Evolutionary conservation across 1,140 invertebrate species (phyloP), one percentile per base, ranked within the genome.

Genomic region (Anastrepha ludens): DNA sequence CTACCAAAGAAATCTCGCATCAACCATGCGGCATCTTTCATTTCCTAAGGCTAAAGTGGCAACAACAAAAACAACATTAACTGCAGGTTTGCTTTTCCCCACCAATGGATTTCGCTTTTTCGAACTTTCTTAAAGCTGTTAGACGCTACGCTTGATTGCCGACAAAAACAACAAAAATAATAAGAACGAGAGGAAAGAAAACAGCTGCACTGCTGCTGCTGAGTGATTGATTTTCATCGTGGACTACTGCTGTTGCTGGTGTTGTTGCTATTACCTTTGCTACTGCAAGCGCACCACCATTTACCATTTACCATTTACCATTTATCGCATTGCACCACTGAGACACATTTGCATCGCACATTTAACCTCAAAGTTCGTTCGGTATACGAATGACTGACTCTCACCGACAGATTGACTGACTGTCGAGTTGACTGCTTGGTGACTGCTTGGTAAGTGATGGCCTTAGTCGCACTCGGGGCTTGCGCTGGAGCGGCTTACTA

Each of bases 361-460:
- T 81, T 81, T 81, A 81, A 81, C 74, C 74, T 55, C 74, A 81
- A 81, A 81, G 74, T 81, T 81, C 50, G 20, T n/a, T n/a, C 74
- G 74, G 3, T 50, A 2, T n/a, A 81, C 74, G 47, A 41, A 17
- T 81, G 74, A 55, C 74, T 81, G 74, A 81, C 17, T 50, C 74
- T 50, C 13, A 81, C 74, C 55, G 74, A 47, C 67, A 74, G 41
- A 3, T 44, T n/a, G 41, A 17, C 67, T 47, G 4, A 4, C 17
- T 29, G 47, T 20, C 44, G 74, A 67, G 64, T 67, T 39, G 64
- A 67, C 29, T 7, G n/a, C n/a, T 11, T 39, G 7, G 64, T 39
- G 64, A 67, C 64, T 5, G 29, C n/a, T 17, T 29, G 29, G n/a
- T 67, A 62, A 62, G n/a, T 62, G 60, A 62, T 67, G n/a, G 41